phyloP scores from a whole-genome alignment of 2,888 invertebrate species.

The Exephanes ischioxanthus region DNA sequence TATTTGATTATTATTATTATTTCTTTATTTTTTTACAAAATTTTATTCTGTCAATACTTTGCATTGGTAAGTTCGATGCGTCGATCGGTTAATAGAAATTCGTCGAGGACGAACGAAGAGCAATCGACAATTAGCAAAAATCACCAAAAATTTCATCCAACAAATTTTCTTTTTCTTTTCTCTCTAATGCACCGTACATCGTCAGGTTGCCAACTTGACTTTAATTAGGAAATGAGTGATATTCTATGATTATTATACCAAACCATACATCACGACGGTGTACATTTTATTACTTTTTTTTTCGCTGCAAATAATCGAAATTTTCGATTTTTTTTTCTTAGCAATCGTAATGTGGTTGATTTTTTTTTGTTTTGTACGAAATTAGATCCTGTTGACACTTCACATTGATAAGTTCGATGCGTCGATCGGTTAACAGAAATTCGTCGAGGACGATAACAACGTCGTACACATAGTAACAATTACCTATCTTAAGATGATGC shows the following conservation, averaged over 20 bases:
- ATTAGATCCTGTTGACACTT: background rate
- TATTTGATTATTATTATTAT: slow-evolving; percentile 4
- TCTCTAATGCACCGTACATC: slow-evolving; percentile 53
- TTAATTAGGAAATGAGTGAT: slow-evolving; percentile 73
- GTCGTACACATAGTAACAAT: slow-evolving; percentile 56
- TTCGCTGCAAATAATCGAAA: slow-evolving; percentile 27
- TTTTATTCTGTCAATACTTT: background rate
- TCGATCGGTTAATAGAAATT: slow-evolving; percentile 46
- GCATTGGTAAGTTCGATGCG: slow-evolving; percentile 36
- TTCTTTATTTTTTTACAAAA: background rate
- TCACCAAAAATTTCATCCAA: slow-evolving; percentile 16
- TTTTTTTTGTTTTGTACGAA: slow-evolving; percentile 14
- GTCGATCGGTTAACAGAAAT: slow-evolving; percentile 46
- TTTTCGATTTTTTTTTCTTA: slow-evolving; percentile 11
- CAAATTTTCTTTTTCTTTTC: slow-evolving; percentile 5
- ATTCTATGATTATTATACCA: slow-evolving; percentile 58
- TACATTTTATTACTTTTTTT: slow-evolving; percentile 57
- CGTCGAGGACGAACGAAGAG: slow-evolving; percentile 37
- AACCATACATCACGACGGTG: slow-evolving; percentile 76
- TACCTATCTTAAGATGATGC: slow-evolving; percentile 17
- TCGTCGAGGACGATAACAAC: slow-evolving; percentile 54
- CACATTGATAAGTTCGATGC: slow-evolving; percentile 34
- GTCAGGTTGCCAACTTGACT: slow-evolving; percentile 46
- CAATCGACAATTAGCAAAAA: slow-evolving; percentile 34
- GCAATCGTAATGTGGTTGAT: background rate